phyloP scores from a whole-genome alignment of 2,888 invertebrate genomes.

The Myopa testacea region DNA sequence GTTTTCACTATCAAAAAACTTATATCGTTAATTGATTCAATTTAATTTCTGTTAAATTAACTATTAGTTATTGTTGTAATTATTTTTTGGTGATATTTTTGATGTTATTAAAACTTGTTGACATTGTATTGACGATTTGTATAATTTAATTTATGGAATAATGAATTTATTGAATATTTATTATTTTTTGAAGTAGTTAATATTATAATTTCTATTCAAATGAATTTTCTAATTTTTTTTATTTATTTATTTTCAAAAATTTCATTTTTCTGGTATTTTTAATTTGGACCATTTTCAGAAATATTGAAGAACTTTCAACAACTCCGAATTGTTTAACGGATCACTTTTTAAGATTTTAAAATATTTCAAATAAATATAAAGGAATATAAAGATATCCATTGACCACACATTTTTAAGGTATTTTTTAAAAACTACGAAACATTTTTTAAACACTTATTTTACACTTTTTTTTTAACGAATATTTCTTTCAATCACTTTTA shows the following conservation, averaged over 20 bases:
- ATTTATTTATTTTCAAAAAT: neutral
- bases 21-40: neutral
- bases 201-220: too few species aligned
- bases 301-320: neutral
- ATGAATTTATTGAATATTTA: neutral
- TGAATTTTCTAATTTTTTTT: too few species aligned
- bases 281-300: neutral
- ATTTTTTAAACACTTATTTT: neutral
- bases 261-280: neutral
- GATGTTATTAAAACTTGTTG: neutral
- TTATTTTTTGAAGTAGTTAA: neutral
- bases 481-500: too few species aligned
- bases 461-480: neutral
- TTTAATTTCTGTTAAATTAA: neutral
- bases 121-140: neutral
- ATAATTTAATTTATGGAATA: neutral
- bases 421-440: neutral
- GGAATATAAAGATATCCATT: neutral
- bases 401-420: neutral
- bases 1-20: neutral
- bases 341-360: too few species aligned
- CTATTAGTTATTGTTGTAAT: neutral
- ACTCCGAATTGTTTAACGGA: too few species aligned
- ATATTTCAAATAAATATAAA: too few species aligned
- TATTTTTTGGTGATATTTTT: neutral